Conservation (phyloP, 2,888 invertebrate genomes). For the Synanthedon myopaeformis region DNA sequence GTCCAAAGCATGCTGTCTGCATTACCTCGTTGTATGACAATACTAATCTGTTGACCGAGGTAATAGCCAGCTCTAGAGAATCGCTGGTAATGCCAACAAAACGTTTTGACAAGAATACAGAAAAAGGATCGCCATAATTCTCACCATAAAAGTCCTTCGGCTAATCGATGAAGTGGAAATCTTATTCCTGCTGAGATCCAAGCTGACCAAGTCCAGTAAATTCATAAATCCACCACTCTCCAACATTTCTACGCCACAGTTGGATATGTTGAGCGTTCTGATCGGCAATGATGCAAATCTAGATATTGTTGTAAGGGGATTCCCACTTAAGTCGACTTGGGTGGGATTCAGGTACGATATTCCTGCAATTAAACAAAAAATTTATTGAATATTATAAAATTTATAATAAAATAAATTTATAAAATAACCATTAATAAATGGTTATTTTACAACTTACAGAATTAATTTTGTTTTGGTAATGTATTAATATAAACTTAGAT, state of each 20-base stretch:
- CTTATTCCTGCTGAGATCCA: constrained; percentile 76
- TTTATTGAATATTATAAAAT: too few relatives aligned
- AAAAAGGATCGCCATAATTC: constrained; percentile 9
- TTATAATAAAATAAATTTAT: too few relatives aligned
- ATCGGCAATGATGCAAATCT: constrained; percentile 60
- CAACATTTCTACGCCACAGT: constrained; percentile 70
- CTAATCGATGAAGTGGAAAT: constrained; percentile 61
- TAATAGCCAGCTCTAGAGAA: too few relatives aligned
- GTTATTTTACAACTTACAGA: too few relatives aligned
- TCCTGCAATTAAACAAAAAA: constrained; percentile 17
- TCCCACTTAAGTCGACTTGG: constrained; percentile 37
- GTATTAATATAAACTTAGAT: too few relatives aligned
- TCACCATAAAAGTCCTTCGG: constrained; percentile 73
- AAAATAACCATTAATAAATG: too few relatives aligned
- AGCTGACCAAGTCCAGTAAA: constrained; percentile 57
- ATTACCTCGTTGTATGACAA: too few relatives aligned
- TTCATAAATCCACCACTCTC: constrained; percentile 69
- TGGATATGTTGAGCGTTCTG: constrained; percentile 64
- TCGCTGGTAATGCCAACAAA: too few relatives aligned
- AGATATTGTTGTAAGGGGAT: constrained; percentile 36
- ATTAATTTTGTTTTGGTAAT: too few relatives aligned
- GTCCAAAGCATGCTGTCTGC: too few relatives aligned
- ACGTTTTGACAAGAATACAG: too few relatives aligned
- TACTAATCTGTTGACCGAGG: too few relatives aligned
- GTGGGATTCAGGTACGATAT: constrained; percentile 15